These are phyloP conservation scores for Scaptomyza montana DNA, from an alignment of 1,140 invertebrate genomes.

Conservation along the genomic window DNA sequence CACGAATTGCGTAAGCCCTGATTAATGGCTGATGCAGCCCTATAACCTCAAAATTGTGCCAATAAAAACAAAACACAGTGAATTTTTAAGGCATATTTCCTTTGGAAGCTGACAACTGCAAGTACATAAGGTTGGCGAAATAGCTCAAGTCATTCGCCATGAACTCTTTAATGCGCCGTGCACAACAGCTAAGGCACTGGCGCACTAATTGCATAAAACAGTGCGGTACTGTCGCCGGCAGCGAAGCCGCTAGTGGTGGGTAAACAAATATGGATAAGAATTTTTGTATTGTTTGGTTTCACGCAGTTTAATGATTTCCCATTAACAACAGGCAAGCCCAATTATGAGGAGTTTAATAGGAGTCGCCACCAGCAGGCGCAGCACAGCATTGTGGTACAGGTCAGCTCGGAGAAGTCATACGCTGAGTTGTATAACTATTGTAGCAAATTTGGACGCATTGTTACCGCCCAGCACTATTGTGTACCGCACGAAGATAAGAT, in stretches of 20 bases:
- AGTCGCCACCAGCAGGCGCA: slow-evolving; percentile 65
- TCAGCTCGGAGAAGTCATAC: slow-evolving; percentile 87
- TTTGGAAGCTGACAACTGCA: slow-evolving; percentile 18
- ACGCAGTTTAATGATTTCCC: background rate
- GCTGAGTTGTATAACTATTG: slow-evolving; percentile 87
- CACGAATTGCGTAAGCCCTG: slow-evolving; percentile 8
- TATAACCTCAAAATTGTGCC: slow-evolving; percentile 55
- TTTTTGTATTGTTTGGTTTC: background rate
- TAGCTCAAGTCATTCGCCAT: slow-evolving; percentile 36
- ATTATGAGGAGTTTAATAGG: slow-evolving; percentile 68
- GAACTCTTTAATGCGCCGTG: slow-evolving; percentile 65
- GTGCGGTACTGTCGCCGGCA: slow-evolving; percentile 34
- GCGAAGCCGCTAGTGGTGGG: slow-evolving; percentile 12
- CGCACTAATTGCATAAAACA: slow-evolving; percentile 67
- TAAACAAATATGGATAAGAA: slow-evolving; percentile 12
- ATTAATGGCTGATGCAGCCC: slow-evolving; percentile 14
- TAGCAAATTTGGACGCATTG: slow-evolving; percentile 86
- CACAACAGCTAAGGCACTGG: slow-evolving; percentile 46
- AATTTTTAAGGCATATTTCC: slow-evolving; percentile 7
- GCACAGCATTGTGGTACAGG: slow-evolving; percentile 86
- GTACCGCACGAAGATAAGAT: slow-evolving; percentile 83
- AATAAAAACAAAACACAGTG: slow-evolving; percentile 34
- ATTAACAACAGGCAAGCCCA: slow-evolving; percentile 36
- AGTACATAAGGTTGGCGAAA: slow-evolving; percentile 32
- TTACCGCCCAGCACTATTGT: slow-evolving; percentile 87